Evolutionary conservation across 2,113 vertebrate species (phyloP).

Genomic region (Lutjanus erythropterus): DNA sequence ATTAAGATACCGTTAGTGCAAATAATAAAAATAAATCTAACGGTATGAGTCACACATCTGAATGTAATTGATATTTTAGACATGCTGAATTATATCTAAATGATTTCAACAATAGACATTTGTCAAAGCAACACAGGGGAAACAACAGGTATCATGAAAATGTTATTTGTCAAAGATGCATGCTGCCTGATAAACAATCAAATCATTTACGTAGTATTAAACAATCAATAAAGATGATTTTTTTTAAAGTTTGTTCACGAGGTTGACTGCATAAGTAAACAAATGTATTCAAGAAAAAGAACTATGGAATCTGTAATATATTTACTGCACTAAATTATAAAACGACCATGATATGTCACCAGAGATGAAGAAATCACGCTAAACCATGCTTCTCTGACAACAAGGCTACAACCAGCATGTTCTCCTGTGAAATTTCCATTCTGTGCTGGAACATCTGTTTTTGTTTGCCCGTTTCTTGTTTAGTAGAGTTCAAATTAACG

Average conservation of each 20-base stretch:
- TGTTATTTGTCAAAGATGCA: slow-evolving; percentile 36
- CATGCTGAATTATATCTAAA: slow-evolving; percentile 24
- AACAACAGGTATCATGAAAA: slow-evolving; percentile 43
- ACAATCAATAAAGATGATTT: slow-evolving; percentile 53
- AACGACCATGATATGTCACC: no score
- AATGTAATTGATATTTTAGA: slow-evolving; percentile 8
- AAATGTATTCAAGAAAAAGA: slow-evolving; percentile 22
- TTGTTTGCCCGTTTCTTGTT: no score
- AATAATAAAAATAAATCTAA: not conserved
- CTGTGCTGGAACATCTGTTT: no score
- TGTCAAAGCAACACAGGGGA: slow-evolving; percentile 22
- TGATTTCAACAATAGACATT: slow-evolving; percentile 28
- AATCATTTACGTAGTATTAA: slow-evolving; percentile 54
- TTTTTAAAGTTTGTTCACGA: not conserved
- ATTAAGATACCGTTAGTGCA: not conserved
- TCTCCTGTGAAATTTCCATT: no score
- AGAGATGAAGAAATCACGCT: no score
- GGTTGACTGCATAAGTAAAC: slow-evolving; percentile 11
- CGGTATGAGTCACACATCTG: slow-evolving; percentile 18
- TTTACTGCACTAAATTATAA: no score
- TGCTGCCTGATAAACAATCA: slow-evolving; percentile 46
- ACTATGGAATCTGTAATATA: no score
- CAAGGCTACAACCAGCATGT: no score
- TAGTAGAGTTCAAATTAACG: no score
- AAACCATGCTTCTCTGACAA: no score